Evolutionary conservation across 2,888 invertebrate species (phyloP).

Genomic region (Portevinia maculata): DNA sequence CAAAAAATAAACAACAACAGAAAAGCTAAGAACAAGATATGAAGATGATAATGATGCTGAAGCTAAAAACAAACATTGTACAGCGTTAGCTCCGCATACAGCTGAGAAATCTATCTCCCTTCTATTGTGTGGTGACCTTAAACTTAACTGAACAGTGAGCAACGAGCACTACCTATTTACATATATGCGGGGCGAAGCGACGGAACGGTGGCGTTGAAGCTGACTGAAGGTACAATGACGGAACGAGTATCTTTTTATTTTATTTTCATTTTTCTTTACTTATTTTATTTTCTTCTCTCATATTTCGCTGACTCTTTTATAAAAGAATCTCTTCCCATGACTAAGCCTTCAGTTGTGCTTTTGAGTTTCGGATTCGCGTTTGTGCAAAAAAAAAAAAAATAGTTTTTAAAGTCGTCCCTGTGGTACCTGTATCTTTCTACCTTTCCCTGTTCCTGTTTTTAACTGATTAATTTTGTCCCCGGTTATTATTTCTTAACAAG

Average conservation of each 20-base stretch:
- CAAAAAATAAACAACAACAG: constrained; percentile 10
- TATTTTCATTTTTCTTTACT: constrained; percentile 23
- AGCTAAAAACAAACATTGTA: constrained; percentile 30
- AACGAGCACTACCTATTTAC: too few relatives aligned
- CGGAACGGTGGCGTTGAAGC: constrained; percentile 24
- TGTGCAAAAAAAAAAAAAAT: constrained; percentile 68
- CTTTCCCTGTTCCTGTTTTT: background rate
- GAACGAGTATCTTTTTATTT: constrained; percentile 52
- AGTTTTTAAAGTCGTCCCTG: constrained; percentile 3
- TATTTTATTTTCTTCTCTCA: constrained; percentile 43
- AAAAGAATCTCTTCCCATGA: constrained; percentile 70
- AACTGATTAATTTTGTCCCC: constrained; percentile 20
- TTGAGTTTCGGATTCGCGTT: constrained; percentile 72
- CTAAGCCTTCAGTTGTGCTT: constrained; percentile 78
- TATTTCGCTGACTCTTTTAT: constrained; percentile 63
- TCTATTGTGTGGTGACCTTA: constrained; percentile 64
- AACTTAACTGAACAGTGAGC: constrained; percentile 56
- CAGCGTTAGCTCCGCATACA: constrained; percentile 12
- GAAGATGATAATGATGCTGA: constrained; percentile 31
- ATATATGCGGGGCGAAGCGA: constrained; percentile 14
- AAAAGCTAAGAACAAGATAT: constrained; percentile 24
- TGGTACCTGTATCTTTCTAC: background rate
- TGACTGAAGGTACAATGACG: constrained; percentile 48
- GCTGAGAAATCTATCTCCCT: constrained; percentile 30
- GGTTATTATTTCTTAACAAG: constrained; percentile 25